Percentiles rank a stretch among this genome's conserved stretches.
These are phyloP conservation scores for Heliconius ethilla DNA, from an alignment of 2,888 invertebrate genomes.

Conservation along the genomic window DNA sequence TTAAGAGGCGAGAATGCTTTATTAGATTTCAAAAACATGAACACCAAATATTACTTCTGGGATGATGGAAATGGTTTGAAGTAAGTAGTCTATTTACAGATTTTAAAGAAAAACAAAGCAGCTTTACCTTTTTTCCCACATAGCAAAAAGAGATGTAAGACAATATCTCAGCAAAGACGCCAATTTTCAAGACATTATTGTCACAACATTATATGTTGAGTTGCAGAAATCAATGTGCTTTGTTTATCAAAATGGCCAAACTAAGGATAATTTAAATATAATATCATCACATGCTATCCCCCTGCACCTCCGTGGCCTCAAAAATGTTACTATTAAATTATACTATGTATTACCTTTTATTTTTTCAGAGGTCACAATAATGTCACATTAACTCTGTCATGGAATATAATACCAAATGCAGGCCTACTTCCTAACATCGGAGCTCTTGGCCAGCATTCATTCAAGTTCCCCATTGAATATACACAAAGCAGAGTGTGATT, in stretches of 20 bases:
- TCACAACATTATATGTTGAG: too few species aligned
- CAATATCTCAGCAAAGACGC: too few species aligned
- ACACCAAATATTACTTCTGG: conserved; percentile 99
- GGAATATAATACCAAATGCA: conserved; percentile 99
- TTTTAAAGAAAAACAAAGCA: neutral
- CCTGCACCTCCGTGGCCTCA: neutral
- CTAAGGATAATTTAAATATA: too few species aligned
- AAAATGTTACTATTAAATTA: neutral
- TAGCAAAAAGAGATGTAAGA: neutral
- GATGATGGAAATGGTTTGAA: conserved; percentile 98
- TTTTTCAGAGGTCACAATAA: conserved; percentile 93
- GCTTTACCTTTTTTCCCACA: neutral
- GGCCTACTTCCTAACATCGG: conserved; percentile 95
- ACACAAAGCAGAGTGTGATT: conserved; percentile 83
- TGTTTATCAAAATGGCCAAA: too few species aligned
- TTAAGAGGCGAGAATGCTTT: conserved; percentile 96
- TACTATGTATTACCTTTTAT: conserved; percentile 29
- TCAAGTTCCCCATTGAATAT: conserved; percentile 95
- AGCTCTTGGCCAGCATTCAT: conserved; percentile 91
- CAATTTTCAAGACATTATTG: too few species aligned
- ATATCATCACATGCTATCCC: too few species aligned
- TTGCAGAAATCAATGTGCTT: too few species aligned
- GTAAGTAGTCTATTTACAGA: conserved; percentile 76
- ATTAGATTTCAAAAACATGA: conserved; percentile 95
- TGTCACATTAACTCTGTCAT: conserved; percentile 95